These are phyloP conservation scores for Babylonia areolata DNA, from an alignment of 1,140 invertebrate species.

Conservation along the genomic window DNA sequence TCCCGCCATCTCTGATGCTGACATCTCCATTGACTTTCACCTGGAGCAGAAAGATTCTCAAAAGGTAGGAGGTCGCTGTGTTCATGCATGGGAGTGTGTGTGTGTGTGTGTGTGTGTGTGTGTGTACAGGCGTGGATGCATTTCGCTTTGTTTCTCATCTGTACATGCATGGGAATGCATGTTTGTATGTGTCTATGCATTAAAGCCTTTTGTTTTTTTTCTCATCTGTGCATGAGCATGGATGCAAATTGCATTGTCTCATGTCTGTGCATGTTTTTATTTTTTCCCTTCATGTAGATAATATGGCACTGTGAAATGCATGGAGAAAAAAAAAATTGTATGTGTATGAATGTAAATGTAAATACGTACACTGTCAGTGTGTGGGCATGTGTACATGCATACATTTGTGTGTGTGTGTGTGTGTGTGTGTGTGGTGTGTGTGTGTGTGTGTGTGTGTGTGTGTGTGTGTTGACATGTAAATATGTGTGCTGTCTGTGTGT, in stretches of 20 bases:
- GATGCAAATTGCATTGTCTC: no score
- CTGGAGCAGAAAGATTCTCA: constrained; percentile 49
- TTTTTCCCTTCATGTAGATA: no score
- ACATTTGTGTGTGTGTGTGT: not conserved
- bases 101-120: not conserved
- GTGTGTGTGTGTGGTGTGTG: not conserved
- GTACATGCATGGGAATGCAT: not conserved
- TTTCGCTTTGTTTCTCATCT: no score
- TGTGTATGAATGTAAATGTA: not conserved
- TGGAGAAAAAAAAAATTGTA: no score
- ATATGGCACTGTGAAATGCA: no score
- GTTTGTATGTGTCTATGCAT: not conserved
- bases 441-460: not conserved
- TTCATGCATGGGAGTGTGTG: not conserved
- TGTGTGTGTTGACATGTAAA: not conserved
- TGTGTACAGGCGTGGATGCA: not conserved
- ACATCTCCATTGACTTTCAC: constrained; percentile 62
- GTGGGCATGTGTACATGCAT: not conserved
- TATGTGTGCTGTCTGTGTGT: not conserved
- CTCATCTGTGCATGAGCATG: no score
- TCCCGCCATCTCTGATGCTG: constrained; percentile 64
- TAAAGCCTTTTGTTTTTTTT: no score
- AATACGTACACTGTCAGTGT: not conserved
- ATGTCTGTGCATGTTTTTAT: no score
- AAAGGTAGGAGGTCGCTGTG: not conserved